A percentile compares a stretch with the other conserved stretches of the same genome.
phyloP scores from a whole-genome alignment of 1,140 invertebrate genomes.

The Drosophila truncata region DNA sequence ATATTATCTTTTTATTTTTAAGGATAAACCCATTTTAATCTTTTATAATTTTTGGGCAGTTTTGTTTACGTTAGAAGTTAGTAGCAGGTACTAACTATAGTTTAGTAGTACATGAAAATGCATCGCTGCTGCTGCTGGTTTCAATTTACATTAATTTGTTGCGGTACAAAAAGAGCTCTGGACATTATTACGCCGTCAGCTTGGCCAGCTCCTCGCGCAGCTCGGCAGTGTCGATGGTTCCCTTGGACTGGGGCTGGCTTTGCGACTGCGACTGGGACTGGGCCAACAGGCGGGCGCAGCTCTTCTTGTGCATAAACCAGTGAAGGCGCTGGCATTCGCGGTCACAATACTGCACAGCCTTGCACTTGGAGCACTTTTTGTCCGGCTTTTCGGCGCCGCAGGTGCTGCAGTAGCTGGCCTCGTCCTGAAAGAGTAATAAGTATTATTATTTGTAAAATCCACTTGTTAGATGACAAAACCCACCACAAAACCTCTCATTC shows the following conservation, averaged over 20 bases:
- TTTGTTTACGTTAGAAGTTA: slow-evolving; percentile 1
- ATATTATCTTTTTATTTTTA: slow-evolving; percentile 7
- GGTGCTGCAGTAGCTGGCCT: slow-evolving; percentile 91
- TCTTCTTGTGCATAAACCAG: slow-evolving; percentile 98
- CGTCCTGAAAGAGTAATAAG: slow-evolving; percentile 86
- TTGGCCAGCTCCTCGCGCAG: slow-evolving; percentile 74
- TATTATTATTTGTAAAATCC: too few relatives aligned
- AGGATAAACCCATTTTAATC: slow-evolving; percentile 2
- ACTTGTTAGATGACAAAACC: neutral
- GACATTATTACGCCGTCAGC: slow-evolving; percentile 56
- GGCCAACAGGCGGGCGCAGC: slow-evolving; percentile 88
- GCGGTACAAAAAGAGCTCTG: slow-evolving; percentile 24
- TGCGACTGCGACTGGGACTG: slow-evolving; percentile 43
- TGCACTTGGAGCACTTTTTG: slow-evolving; percentile 98
- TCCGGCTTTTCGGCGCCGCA: slow-evolving; percentile 95
- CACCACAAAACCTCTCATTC: slow-evolving; percentile 90
- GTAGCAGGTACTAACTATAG: slow-evolving; percentile 15
- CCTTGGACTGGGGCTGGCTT: slow-evolving; percentile 39
- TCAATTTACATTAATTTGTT: slow-evolving; percentile 40
- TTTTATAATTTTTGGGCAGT: slow-evolving; percentile 15
- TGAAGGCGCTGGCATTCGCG: slow-evolving; percentile 97
- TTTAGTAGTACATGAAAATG: slow-evolving; percentile 33
- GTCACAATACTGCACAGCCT: slow-evolving; percentile 97
- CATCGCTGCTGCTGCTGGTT: slow-evolving; percentile 23
- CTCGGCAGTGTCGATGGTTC: slow-evolving; percentile 68